phyloP scores from a whole-genome alignment of 2,113 vertebrate species.

The Cairina moschata region DNA sequence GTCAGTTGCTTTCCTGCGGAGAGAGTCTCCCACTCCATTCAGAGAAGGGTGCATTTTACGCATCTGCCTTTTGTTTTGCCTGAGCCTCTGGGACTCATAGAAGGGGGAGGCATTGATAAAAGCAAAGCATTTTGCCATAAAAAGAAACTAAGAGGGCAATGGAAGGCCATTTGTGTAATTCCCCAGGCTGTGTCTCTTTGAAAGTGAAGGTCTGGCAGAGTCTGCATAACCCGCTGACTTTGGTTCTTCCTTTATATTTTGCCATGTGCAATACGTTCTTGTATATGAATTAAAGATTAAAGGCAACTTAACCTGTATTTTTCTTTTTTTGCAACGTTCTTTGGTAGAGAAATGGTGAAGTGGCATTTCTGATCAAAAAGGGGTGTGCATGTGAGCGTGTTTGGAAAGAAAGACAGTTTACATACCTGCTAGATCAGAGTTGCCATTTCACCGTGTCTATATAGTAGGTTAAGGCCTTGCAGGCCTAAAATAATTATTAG shows the following conservation, averaged over 20 bases:
- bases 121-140: conserved; percentile 80
- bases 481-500: not conserved
- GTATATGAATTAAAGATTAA: conserved; percentile 80
- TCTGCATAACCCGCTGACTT: conserved; percentile 74
- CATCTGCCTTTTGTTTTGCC: conserved; percentile 73
- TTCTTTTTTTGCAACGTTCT: not conserved
- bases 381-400: fast-evolving
- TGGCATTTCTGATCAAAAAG: not conserved
- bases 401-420: not conserved
- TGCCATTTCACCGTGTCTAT: fast-evolving
- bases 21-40: conserved; percentile 44
- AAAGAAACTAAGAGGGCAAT: conserved; percentile 80
- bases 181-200: conserved; percentile 83
- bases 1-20: conserved; percentile 1
- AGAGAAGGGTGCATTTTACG: conserved; percentile 61
- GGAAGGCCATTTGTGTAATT: conserved; percentile 80
- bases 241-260: conserved; percentile 71
- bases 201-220: conserved; percentile 76
- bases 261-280: conserved; percentile 61
- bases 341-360: conserved; percentile 7
- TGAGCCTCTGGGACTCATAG: conserved; percentile 74
- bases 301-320: conserved; percentile 74
- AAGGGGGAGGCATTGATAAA: conserved; percentile 77
- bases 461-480: not conserved
- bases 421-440: not conserved